Evolutionary conservation across 1,140 invertebrate genomes (phyloP), one percentile per base, ranked within the genome.

Genomic region (Nasonia giraulti): DNA sequence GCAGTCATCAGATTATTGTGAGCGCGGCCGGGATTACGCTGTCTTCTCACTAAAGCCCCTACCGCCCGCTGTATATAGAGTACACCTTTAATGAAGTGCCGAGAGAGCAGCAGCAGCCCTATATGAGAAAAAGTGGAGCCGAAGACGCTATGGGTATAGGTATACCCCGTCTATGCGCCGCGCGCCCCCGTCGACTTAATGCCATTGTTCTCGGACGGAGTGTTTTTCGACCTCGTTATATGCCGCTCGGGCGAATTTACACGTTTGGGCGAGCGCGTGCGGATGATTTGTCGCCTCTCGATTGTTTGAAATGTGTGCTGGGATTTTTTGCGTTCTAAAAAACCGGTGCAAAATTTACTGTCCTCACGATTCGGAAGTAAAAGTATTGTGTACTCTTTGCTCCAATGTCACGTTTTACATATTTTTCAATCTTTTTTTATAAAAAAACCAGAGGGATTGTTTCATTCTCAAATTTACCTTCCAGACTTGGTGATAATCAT

Each of bases 401-500:
- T 37, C 33, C 5, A 6, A 37, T 5, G 33, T 37, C 33, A 37
- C 33, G 33, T 37, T 37, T 37, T 37, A 37, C 5, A 44, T 44
- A 44, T 8, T 44, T 44, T 44, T 44, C 40, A 50, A 14, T 50
- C 11, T 50, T 50, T 50, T 50, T 50, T 8, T 50, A 12, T 14
- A 50, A 50, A 27, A 27, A 27, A 27, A 27, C 1, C 1, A 27
- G 27, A 27, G 27, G 27, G 27, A 1, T 37, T 37, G 0, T 37
- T 37, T 50, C 11, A 27, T 23, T 66, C 14, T 66, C 62, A 5
- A 17, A 33, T 93, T 92, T 89, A 96, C 95, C 96, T 94, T 87
- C 96, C 96, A 37, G 94, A 94, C 90, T 96, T 96, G 0, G 96
- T 96, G 87, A 96, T 96, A 83, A 96, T 96, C 96, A 96, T 96